Conservation (phyloP, 1,140 invertebrate genomes). For the Trichomalopsis sarcophagae region DNA sequence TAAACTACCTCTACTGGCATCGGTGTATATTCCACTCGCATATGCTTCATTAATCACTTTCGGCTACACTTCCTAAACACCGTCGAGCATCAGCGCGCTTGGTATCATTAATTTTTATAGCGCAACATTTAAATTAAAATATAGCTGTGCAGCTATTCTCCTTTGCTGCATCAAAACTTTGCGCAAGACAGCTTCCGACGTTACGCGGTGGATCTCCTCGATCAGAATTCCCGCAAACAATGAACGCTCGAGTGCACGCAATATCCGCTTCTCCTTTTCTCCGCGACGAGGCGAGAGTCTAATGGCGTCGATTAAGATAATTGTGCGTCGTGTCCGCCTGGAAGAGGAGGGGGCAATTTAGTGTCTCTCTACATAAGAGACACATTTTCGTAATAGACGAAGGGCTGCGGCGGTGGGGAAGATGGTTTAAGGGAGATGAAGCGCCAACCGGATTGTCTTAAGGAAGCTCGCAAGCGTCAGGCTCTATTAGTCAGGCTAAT, state of each 20-base stretch:
- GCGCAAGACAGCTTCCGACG: background rate
- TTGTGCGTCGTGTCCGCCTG: background rate
- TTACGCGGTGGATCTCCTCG: background rate
- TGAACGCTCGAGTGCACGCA: background rate
- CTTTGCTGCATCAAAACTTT: background rate
- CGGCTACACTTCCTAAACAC: background rate
- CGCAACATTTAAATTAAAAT: too few relatives aligned
- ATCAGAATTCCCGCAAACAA: background rate
- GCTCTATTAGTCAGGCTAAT: slow-evolving; percentile 1
- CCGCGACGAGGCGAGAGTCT: background rate
- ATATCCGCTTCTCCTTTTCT: background rate
- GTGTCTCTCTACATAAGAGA: background rate
- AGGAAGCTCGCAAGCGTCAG: background rate
- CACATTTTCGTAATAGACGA: background rate
- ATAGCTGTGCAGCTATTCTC: too few relatives aligned
- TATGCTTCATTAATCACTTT: background rate
- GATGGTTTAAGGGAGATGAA: background rate
- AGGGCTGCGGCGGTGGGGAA: background rate
- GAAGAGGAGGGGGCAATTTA: background rate
- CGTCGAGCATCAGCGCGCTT: too few relatives aligned
- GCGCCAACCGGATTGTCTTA: background rate
- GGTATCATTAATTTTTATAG: too few relatives aligned
- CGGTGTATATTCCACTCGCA: too few relatives aligned
- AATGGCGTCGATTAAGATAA: slow-evolving; percentile 11
- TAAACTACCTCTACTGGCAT: background rate